Conservation (phyloP, 2,113 vertebrate genomes). For the Cairina moschata region DNA sequence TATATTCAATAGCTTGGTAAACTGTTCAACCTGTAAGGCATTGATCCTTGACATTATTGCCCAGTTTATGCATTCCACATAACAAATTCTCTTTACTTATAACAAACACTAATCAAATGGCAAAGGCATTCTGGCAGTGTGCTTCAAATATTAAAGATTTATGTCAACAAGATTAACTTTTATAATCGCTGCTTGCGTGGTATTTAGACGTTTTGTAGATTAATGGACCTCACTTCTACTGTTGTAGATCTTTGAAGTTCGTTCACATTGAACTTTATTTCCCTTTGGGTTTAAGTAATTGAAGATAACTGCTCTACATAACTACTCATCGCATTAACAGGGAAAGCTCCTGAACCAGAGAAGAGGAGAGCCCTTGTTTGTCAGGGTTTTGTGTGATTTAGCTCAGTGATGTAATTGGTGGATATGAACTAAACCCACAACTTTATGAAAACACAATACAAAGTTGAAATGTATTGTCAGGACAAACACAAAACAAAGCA, state of each 20-base stretch:
- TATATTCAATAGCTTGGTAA: slow-evolving; percentile 27
- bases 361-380: not conserved
- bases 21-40: slow-evolving; percentile 35
- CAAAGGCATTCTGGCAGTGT: not conserved
- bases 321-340: not conserved
- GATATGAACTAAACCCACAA: not conserved
- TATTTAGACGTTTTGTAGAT: slow-evolving; percentile 14
- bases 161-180: slow-evolving; percentile 38
- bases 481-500: not conserved
- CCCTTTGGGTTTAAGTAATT: slow-evolving; percentile 16
- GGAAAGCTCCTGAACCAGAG: not conserved
- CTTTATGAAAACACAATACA: not conserved
- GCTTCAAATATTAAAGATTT: slow-evolving; percentile 44
- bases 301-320: not conserved
- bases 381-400: not conserved
- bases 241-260: slow-evolving; percentile 5
- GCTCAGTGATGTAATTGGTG: not conserved
- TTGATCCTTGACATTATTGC: slow-evolving; percentile 19
- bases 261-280: not conserved
- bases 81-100: not conserved
- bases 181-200: not conserved
- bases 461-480: not conserved
- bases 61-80: not conserved
- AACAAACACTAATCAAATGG: slow-evolving; percentile 29
- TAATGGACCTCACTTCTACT: slow-evolving; percentile 1